A percentile compares a stretch with the other conserved stretches of the same genome.
Evolutionary conservation across 2,797 vertebrate genomes (phyloP).

Genomic region (Semaprochilodus insignis): DNA sequence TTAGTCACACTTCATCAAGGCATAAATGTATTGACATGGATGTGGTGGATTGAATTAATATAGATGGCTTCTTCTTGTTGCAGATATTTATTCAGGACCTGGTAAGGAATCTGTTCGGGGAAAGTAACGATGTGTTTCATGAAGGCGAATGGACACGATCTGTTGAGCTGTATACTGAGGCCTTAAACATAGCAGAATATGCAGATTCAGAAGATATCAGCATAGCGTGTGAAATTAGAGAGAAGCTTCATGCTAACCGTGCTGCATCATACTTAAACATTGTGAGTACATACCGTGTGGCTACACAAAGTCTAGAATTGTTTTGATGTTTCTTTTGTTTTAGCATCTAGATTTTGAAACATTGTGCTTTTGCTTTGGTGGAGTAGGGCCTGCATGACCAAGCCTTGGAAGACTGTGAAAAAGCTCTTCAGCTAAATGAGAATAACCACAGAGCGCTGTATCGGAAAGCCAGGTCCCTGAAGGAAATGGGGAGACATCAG

Average conservation of each 20-base stretch:
- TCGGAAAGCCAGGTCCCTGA: slow-evolving; percentile 91
- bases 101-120: slow-evolving; percentile 92
- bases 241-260: slow-evolving; percentile 92
- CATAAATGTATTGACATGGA: background rate
- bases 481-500: slow-evolving; percentile 86
- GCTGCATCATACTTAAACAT: slow-evolving; percentile 92
- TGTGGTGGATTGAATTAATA: background rate
- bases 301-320: background rate
- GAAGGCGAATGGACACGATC: slow-evolving; percentile 90
- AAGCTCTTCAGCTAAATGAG: slow-evolving; percentile 87
- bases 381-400: slow-evolving; percentile 87
- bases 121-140: slow-evolving; percentile 92
- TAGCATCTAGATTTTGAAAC: background rate
- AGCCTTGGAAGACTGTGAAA: slow-evolving; percentile 91
- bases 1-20: background rate
- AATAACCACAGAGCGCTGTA: slow-evolving; percentile 92
- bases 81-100: slow-evolving; percentile 93
- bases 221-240: slow-evolving; percentile 82
- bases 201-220: slow-evolving; percentile 91
- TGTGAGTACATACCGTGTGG: slow-evolving; percentile 71
- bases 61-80: slow-evolving; percentile 27
- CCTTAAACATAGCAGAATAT: slow-evolving; percentile 92
- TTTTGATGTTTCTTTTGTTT: background rate
- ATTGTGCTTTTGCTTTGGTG: background rate
- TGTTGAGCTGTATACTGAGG: slow-evolving; percentile 91